Evolutionary conservation across 2,113 vertebrate species (phyloP).

Genomic region (Cottus gobio): DNA sequence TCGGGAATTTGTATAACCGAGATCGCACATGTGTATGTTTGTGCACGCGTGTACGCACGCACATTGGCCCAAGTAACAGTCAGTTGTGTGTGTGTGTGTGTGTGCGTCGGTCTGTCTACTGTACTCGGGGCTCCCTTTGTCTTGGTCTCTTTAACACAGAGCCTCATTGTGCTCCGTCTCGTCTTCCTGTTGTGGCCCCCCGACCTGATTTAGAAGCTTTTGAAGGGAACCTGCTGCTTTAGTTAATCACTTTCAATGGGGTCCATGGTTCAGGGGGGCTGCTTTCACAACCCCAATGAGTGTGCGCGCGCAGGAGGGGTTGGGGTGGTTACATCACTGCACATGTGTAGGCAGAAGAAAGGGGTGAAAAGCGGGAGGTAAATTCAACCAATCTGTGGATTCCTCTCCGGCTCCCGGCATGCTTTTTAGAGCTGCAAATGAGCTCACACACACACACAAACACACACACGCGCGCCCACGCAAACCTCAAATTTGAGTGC

Average conservation of each 20-base stretch:
- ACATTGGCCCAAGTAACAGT: background rate
- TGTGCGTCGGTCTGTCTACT: slow-evolving; percentile 16
- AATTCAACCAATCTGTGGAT: slow-evolving; percentile 22
- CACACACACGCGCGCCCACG: background rate
- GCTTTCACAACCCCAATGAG: background rate
- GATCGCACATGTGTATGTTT: background rate
- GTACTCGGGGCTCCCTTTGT: slow-evolving; percentile 49
- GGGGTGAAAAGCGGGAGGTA: background rate
- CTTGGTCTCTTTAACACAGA: slow-evolving; percentile 61
- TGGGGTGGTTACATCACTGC: background rate
- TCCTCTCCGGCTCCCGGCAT: background rate
- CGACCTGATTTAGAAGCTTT: slow-evolving; percentile 76
- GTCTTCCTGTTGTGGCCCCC: slow-evolving; percentile 61
- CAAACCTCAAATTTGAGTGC: background rate
- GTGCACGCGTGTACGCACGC: background rate
- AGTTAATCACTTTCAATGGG: slow-evolving; percentile 74
- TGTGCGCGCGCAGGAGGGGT: background rate
- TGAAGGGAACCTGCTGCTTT: slow-evolving; percentile 69
- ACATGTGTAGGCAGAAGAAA: background rate
- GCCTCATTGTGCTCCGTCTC: slow-evolving; percentile 73
- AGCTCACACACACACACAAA: background rate
- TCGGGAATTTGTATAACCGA: slow-evolving; percentile 1
- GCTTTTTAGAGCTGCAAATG: background rate
- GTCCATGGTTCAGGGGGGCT: slow-evolving; percentile 20
- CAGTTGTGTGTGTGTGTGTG: background rate